These are phyloP conservation scores for Mormyrus iriodes DNA, from an alignment of 2,113 vertebrate genomes.

Conservation along the genomic window DNA sequence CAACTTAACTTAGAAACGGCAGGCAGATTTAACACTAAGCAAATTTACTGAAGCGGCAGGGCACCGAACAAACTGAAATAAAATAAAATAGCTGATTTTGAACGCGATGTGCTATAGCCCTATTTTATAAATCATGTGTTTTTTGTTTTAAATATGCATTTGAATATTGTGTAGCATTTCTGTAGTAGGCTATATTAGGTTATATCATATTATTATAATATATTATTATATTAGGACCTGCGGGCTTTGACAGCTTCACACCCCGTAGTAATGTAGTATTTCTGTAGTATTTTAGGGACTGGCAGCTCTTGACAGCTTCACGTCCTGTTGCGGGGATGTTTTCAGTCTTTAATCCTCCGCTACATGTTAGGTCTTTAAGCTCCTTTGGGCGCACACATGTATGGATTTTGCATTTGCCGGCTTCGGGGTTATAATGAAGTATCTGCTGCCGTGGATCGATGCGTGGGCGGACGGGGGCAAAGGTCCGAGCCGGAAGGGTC, in stretches of 20 bases:
- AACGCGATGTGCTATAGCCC: background rate
- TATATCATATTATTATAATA: background rate
- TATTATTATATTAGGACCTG: background rate
- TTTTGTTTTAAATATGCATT: background rate
- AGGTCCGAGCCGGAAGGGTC: constrained; percentile 49
- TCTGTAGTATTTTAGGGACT: background rate
- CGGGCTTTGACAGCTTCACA: background rate
- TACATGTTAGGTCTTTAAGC: background rate
- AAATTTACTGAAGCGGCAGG: background rate
- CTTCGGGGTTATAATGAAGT: constrained; percentile 41
- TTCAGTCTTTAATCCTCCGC: background rate
- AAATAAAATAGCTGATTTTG: background rate
- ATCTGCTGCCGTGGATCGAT: constrained; percentile 51
- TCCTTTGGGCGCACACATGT: background rate
- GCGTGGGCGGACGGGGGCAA: constrained; percentile 36
- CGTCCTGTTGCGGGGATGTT: background rate
- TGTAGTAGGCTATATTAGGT: background rate
- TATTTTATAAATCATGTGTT: background rate
- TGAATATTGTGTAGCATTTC: background rate
- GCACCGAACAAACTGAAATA: background rate
- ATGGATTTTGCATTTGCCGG: constrained; percentile 25
- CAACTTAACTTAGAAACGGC: background rate
- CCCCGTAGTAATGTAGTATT: background rate
- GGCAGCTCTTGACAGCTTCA: background rate
- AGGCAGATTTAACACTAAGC: background rate